A percentile compares a stretch with the other conserved stretches of the same genome.
Conservation (phyloP, 2,113 vertebrate genomes). For the Salvelinus alpinus region DNA sequence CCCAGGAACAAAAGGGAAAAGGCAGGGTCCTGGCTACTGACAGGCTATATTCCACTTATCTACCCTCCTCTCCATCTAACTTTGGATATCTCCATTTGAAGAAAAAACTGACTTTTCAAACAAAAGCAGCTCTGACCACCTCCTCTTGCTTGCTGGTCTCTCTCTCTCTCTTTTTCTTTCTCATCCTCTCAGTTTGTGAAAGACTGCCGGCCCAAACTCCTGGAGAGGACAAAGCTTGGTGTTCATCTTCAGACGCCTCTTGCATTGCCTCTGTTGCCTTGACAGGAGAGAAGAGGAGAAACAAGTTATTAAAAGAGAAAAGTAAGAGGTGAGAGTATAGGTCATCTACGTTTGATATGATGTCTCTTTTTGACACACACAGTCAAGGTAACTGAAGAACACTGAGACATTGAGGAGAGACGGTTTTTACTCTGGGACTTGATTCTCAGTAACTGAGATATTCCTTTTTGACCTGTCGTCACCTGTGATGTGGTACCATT, state of each 20-base stretch:
- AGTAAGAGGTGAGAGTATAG: conserved; percentile 27
- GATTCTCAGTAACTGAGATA: conserved; percentile 3
- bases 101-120: conserved; percentile 39
- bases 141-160: conserved; percentile 64
- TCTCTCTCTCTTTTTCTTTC: conserved; percentile 34
- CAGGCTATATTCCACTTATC: neutral
- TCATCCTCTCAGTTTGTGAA: conserved; percentile 51
- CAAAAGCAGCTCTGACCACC: conserved; percentile 15
- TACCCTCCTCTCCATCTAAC: neutral
- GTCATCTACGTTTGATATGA: conserved; percentile 41
- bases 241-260: conserved; percentile 64
- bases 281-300: conserved; percentile 49
- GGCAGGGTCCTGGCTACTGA: neutral
- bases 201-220: conserved; percentile 22
- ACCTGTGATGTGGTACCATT: conserved; percentile 6
- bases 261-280: conserved; percentile 48
- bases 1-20: conserved; percentile 48
- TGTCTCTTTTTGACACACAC: conserved; percentile 39
- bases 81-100: conserved; percentile 14
- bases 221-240: conserved; percentile 51
- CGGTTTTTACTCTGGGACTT: conserved; percentile 36
- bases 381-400: conserved; percentile 33
- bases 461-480: neutral
- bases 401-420: conserved; percentile 1
- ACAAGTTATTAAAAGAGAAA: neutral